phyloP scores from a whole-genome alignment of 2,888 invertebrate genomes.

The Drosophila colorata region DNA sequence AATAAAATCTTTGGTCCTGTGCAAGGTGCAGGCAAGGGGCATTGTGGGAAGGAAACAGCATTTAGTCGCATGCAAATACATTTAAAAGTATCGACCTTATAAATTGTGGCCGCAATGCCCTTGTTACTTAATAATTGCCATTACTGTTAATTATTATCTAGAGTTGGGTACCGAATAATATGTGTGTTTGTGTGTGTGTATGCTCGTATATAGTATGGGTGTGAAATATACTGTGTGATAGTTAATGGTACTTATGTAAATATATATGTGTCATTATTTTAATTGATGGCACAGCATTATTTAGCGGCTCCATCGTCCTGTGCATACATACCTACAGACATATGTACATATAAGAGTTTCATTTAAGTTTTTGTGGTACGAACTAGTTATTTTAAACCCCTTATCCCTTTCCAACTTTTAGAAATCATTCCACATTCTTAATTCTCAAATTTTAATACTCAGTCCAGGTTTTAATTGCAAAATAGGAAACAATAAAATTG shows the following conservation, averaged over 20 bases:
- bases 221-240: conserved; percentile 4
- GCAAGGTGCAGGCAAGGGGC: conserved; percentile 15
- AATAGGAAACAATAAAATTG: too few relatives aligned
- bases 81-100: not conserved
- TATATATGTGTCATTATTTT: not conserved
- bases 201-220: not conserved
- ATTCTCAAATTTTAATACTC: too few relatives aligned
- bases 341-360: not conserved
- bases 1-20: conserved; percentile 1
- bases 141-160: conserved; percentile 15
- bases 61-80: conserved; percentile 21
- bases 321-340: not conserved
- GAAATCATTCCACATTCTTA: too few relatives aligned
- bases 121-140: conserved; percentile 1
- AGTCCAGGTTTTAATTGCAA: too few relatives aligned
- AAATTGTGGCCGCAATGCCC: not conserved
- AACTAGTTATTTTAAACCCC: not conserved
- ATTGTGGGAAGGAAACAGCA: conserved; percentile 4
- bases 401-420: too few relatives aligned
- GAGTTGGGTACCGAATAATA: conserved; percentile 15
- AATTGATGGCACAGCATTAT: not conserved
- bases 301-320: not conserved
- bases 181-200: conserved; percentile 1
- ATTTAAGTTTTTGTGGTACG: not conserved
- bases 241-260: not conserved